Evolutionary conservation across 1,140 invertebrate species (phyloP), one percentile per base, ranked within the genome.

Genomic region (Neodiprion fabricii): DNA sequence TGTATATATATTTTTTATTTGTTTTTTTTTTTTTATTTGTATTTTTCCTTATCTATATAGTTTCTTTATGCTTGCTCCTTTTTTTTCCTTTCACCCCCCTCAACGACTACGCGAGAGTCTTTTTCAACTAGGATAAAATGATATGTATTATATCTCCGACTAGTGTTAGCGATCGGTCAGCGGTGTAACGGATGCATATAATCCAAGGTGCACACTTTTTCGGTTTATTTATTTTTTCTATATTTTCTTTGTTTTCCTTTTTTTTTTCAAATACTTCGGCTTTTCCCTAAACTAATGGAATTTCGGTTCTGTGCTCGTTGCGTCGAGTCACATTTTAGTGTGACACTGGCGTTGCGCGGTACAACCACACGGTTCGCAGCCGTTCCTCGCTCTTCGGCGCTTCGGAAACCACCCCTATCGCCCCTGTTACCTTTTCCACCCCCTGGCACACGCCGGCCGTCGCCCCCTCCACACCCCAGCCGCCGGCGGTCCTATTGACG

Each of bases 311-410:
- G 73, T 76, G 71, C 75, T 74, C 77, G 75, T 68, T 77, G 74
- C 79, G 78, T 67, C 80, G 82, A 83, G 79, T 83, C 82, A 83
- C 82, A 83, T 82, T 83, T 81, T 83, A 79, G 78, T 78, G 76
- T 76, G 77, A 80, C 79, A 79, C 77, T 80, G 77, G 74, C 81
- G 73, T 76, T 78, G 79, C 77, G 77, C 79, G 77, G 75, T 80
- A 61, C 53, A 5, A 61, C 28, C 53, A 61, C 53, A 14, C 53
- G 77, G 78, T 77, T 71, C 75, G 79, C 75, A 75, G 70, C 80
- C 72, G 76, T 79, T 81, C 74, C 75, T 79, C 80, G 77, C 79
- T 79, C 77, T 81, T 61, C 78, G 78, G 77, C 75, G 74, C 74
- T 74, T 67, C 69, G 48, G 68, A 72, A 72, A 70, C 75, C 73